These are phyloP conservation scores for Caerostris extrusa DNA, from an alignment of 1,140 invertebrate genomes.

Conservation along the genomic window DNA sequence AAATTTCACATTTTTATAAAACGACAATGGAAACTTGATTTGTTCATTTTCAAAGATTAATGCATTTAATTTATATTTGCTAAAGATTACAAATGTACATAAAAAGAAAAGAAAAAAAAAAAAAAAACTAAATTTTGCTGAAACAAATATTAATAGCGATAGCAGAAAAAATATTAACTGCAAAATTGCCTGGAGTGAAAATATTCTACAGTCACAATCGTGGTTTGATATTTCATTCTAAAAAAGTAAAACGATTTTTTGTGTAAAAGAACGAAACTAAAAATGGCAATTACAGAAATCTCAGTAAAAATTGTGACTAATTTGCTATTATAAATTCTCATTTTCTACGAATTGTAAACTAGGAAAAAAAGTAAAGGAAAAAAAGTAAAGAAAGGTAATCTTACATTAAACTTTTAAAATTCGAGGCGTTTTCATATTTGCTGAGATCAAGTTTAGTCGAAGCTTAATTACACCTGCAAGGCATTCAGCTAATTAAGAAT, in stretches of 20 bases:
- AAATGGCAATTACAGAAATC: constrained; percentile 60
- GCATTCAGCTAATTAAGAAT: constrained; percentile 30
- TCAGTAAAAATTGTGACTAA: constrained; percentile 26
- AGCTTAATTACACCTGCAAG: constrained; percentile 52
- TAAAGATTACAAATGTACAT: neutral
- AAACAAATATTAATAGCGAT: constrained; percentile 6
- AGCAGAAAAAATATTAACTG: neutral
- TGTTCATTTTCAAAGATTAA: constrained; percentile 63
- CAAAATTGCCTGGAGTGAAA: constrained; percentile 49
- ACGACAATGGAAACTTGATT: constrained; percentile 34
- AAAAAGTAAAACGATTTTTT: constrained; percentile 15
- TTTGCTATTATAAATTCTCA: constrained; percentile 56
- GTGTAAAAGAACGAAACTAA: constrained; percentile 5
- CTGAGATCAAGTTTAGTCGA: constrained; percentile 56
- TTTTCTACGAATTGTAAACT: constrained; percentile 10
- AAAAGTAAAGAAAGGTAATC: neutral
- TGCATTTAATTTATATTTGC: constrained; percentile 52
- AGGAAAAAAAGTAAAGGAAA: neutral
- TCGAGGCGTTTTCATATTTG: constrained; percentile 17
- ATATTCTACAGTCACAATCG: neutral
- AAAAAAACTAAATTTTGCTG: neutral
- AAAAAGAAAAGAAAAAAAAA: neutral
- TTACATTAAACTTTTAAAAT: neutral
- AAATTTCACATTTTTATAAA: neutral
- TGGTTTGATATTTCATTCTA: constrained; percentile 20